A percentile compares a stretch with the other conserved stretches of the same genome.
phyloP scores from a whole-genome alignment of 23 tunicate genomes.

The Botrylloides violaceus region DNA sequence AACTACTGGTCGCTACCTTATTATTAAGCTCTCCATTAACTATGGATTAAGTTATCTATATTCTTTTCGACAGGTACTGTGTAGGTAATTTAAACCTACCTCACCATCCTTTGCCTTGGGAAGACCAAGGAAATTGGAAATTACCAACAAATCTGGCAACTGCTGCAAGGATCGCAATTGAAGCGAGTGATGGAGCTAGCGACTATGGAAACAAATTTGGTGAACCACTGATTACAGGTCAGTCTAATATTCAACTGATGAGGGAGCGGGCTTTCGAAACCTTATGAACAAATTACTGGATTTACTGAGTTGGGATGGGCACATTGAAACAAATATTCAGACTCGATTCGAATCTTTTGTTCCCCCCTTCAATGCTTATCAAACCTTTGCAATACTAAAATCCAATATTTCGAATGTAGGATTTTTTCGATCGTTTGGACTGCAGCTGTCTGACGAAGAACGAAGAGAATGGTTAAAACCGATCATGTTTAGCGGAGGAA shows the following conservation, averaged over 20 bases:
- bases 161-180: slow-evolving; percentile 41
- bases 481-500: slow-evolving; percentile 89
- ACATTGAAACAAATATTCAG: not conserved
- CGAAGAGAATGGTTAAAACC: slow-evolving; percentile 80
- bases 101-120: slow-evolving; percentile 47
- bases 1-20: too few relatives aligned
- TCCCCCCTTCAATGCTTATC: too few relatives aligned
- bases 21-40: too few relatives aligned
- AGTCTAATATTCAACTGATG: not conserved
- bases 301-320: not conserved
- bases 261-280: not conserved
- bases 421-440: slow-evolving; percentile 68
- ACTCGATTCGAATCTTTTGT: not conserved
- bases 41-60: too few relatives aligned
- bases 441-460: slow-evolving; percentile 31
- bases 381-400: too few relatives aligned
- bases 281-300: too few relatives aligned
- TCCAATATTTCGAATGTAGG: too few relatives aligned
- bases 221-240: slow-evolving; percentile 77
- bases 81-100: slow-evolving; percentile 60
- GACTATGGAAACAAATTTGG: slow-evolving; percentile 89
- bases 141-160: slow-evolving; percentile 31
- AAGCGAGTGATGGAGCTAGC: slow-evolving; percentile 89
- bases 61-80: slow-evolving; percentile 28
- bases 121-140: slow-evolving; percentile 28